phyloP scores from a whole-genome alignment of 2,888 invertebrate species.

The Mylabris sibirica region DNA sequence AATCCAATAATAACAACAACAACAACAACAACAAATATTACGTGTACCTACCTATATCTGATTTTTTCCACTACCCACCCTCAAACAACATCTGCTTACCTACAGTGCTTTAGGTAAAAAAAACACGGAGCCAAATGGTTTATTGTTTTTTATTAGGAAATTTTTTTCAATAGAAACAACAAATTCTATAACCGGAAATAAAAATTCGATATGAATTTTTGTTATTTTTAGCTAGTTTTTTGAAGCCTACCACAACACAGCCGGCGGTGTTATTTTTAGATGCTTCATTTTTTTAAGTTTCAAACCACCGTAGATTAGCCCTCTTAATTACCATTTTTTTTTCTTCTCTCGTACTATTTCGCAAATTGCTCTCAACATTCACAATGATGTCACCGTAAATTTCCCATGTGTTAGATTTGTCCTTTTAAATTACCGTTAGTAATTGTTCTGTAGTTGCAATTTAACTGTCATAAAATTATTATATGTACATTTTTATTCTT shows the following conservation, averaged over 20 bases:
- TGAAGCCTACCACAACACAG: slow-evolving; percentile 6
- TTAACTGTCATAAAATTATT: slow-evolving; percentile 13
- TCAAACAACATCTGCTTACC: slow-evolving; percentile 48
- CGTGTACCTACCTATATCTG: too few relatives aligned
- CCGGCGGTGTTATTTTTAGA: neutral
- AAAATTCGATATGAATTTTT: slow-evolving; percentile 3
- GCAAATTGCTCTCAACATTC: slow-evolving; percentile 5
- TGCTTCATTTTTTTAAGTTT: neutral
- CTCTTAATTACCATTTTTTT: neutral
- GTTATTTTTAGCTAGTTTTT: neutral
- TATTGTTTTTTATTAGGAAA: slow-evolving; percentile 43
- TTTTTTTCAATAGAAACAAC: slow-evolving; percentile 9
- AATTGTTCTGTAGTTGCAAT: slow-evolving; percentile 7
- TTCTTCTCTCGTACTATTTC: neutral
- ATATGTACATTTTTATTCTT: neutral
- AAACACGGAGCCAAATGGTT: slow-evolving; percentile 42
- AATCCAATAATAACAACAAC: slow-evolving; percentile 24
- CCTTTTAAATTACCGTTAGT: slow-evolving; percentile 14
- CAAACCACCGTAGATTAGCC: neutral
- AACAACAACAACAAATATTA: slow-evolving; percentile 11
- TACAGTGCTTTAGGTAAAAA: slow-evolving; percentile 40
- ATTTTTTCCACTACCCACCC: slow-evolving; percentile 31
- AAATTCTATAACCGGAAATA: slow-evolving; percentile 4
- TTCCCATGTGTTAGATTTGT: slow-evolving; percentile 14
- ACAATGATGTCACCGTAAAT: slow-evolving; percentile 8